Evolutionary conservation across 2,113 vertebrate genomes (phyloP).

Genomic region (Apus apus): DNA sequence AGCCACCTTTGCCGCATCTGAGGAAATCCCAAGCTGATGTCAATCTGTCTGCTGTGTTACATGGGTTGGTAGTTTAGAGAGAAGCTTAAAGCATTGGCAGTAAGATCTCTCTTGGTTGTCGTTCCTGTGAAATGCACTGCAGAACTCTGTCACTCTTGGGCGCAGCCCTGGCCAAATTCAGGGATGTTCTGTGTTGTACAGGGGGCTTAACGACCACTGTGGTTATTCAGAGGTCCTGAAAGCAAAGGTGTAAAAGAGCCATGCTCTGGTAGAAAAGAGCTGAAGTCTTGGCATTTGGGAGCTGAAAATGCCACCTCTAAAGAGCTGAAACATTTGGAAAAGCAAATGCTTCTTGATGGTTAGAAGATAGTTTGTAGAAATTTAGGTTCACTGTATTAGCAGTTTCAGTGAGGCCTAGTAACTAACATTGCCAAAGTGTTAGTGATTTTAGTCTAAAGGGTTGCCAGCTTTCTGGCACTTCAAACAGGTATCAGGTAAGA

Average conservation of each 20-base stretch:
- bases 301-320: not conserved
- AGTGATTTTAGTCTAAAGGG: not conserved
- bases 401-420: not conserved
- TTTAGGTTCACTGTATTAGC: not conserved
- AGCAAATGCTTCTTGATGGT: not conserved
- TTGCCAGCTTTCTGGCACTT: not conserved
- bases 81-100: not conserved
- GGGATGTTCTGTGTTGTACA: not conserved
- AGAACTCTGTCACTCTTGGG: not conserved
- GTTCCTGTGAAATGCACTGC: not conserved
- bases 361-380: not conserved
- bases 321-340: not conserved
- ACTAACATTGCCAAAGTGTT: not conserved
- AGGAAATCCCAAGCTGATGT: not conserved
- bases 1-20: fast-evolving
- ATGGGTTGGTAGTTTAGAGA: not conserved
- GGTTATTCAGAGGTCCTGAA: not conserved
- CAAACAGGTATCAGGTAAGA: not conserved
- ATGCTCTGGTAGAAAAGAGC: not conserved
- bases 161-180: not conserved
- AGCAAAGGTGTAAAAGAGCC: not conserved
- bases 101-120: not conserved
- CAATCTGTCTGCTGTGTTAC: fast-evolving
- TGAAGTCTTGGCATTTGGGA: not conserved
- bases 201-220: not conserved